A percentile compares a stretch with the other conserved stretches of the same genome.
phyloP scores from a whole-genome alignment of 2,113 vertebrate species.

The Mus pahari region DNA sequence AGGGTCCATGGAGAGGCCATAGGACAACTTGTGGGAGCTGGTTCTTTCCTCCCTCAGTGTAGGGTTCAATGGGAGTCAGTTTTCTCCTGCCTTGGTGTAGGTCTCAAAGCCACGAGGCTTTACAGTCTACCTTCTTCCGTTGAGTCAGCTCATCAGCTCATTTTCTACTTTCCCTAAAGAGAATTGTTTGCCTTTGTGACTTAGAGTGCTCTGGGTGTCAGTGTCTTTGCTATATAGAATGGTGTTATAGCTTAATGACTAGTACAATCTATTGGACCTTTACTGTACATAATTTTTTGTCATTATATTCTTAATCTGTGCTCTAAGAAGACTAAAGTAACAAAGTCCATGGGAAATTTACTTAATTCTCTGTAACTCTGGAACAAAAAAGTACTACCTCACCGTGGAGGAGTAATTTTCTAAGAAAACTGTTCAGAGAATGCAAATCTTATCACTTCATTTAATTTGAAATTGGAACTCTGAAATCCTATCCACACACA shows the following conservation, averaged over 20 bases:
- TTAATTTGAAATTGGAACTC: background rate
- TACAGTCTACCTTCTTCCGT: background rate
- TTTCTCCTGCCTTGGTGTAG: background rate
- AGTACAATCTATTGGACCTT: slow-evolving; percentile 1
- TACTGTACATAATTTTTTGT: background rate
- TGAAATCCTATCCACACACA: background rate
- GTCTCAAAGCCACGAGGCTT: background rate
- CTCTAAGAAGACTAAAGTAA: background rate
- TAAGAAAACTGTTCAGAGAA: background rate
- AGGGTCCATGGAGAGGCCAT: background rate
- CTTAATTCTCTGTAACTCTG: background rate
- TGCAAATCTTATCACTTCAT: background rate
- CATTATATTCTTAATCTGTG: background rate
- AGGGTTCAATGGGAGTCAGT: background rate
- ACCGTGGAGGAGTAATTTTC: background rate
- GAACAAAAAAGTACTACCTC: background rate
- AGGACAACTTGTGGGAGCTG: background rate
- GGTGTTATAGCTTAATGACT: background rate
- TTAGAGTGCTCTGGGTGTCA: slow-evolving; percentile 6
- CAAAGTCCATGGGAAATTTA: background rate
- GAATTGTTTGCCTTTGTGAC: background rate
- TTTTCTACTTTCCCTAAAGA: background rate
- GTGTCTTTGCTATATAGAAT: slow-evolving; percentile 36
- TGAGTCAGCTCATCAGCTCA: background rate
- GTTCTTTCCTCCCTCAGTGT: background rate